phyloP scores from a whole-genome alignment of 2,113 vertebrate species.

The Pituophis catenifer region DNA sequence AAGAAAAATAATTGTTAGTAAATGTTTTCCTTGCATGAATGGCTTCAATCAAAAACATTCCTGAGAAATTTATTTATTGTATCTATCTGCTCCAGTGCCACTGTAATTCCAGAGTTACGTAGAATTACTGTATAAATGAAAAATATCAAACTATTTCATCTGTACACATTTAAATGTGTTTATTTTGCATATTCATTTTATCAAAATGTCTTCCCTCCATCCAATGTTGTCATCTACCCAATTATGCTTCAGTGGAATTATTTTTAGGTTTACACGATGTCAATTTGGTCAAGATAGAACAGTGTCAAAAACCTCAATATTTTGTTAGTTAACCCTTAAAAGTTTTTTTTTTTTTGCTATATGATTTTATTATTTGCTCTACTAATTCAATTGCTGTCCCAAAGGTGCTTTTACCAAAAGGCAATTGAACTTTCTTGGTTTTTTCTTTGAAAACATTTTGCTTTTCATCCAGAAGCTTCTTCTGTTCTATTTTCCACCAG shows the following conservation, averaged over 20 bases:
- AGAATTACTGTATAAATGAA: neutral
- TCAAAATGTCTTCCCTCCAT: neutral
- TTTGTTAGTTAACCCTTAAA: neutral
- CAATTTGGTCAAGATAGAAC: neutral
- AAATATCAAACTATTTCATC: neutral
- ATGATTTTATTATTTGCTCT: neutral
- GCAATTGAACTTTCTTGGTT: no score
- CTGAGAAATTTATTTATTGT: neutral
- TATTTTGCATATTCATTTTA: neutral
- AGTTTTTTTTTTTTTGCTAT: neutral
- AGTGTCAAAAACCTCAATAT: neutral
- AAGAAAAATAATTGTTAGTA: neutral
- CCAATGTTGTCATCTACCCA: neutral
- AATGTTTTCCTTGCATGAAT: neutral
- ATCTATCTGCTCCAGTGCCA: neutral
- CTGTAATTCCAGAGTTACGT: neutral
- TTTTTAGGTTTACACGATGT: neutral
- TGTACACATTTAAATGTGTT: neutral
- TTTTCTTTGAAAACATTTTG: neutral
- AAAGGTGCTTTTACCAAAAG: no score
- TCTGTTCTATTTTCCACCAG: neutral
- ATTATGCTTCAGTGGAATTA: neutral
- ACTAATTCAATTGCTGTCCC: neutral
- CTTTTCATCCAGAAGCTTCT: neutral
- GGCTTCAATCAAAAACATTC: neutral